These are phyloP conservation scores for Epinotia demarniana DNA, from an alignment of 2,888 invertebrate genomes.

Conservation along the genomic window DNA sequence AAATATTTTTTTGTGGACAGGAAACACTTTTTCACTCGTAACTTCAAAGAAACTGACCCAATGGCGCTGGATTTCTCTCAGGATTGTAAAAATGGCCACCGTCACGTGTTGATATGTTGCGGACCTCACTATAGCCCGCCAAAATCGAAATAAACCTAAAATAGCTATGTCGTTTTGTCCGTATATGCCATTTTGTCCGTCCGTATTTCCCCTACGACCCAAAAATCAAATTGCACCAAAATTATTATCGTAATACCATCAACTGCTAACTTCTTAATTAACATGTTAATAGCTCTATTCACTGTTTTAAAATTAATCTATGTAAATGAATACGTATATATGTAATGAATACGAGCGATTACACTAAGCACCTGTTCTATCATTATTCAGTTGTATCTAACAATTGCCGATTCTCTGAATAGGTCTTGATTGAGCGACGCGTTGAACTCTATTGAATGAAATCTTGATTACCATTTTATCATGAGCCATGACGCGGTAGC, in stretches of 20 bases:
- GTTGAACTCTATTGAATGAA: slow-evolving; percentile 61
- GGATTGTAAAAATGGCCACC: no score
- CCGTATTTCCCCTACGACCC: no score
- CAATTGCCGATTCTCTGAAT: slow-evolving; percentile 15
- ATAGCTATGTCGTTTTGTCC: no score
- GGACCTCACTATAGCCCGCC: no score
- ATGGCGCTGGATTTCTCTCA: no score
- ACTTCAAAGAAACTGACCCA: no score
- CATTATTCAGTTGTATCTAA: slow-evolving; percentile 1
- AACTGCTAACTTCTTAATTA: slow-evolving; percentile 5
- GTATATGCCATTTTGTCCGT: no score
- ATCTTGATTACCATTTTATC: slow-evolving; percentile 3
- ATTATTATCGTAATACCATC: not conserved
- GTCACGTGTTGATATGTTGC: no score
- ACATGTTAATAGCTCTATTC: slow-evolving; percentile 13
- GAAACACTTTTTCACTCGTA: no score
- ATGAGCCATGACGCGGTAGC: slow-evolving; percentile 6
- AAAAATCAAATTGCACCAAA: no score
- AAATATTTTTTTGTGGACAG: no score
- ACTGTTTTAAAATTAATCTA: not conserved
- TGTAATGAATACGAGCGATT: not conserved
- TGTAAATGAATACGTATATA: slow-evolving; percentile 12
- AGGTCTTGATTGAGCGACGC: slow-evolving; percentile 47
- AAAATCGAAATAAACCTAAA: no score
- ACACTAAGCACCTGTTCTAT: slow-evolving; percentile 12